Percentiles rank a stretch among this genome's conserved stretches.
Evolutionary conservation across 2,888 invertebrate species (phyloP).

Genomic region (Euzetes globulus): DNA sequence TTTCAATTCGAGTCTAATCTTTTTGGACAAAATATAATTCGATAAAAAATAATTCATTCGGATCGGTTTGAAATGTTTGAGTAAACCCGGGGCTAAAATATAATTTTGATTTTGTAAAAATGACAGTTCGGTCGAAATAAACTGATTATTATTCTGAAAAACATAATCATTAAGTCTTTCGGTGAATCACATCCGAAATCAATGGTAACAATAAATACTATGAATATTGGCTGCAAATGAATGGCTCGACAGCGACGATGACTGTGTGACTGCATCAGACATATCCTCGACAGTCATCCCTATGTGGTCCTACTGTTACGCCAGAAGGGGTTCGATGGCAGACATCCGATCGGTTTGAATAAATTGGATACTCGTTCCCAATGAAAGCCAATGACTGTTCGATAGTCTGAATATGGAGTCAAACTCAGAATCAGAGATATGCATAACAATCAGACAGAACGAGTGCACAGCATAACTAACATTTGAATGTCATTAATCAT

Average conservation of each 20-base stretch:
- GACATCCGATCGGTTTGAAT: conserved; percentile 26
- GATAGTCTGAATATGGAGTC: too few relatives aligned
- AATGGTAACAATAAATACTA: not conserved
- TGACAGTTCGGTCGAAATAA: not conserved
- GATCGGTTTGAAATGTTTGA: too few relatives aligned
- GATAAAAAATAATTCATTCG: not conserved
- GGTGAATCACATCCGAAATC: conserved; percentile 14
- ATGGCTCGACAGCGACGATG: not conserved
- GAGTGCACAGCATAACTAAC: not conserved
- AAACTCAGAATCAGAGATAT: not conserved
- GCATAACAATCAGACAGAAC: not conserved
- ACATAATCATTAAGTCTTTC: not conserved
- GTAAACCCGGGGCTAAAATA: not conserved
- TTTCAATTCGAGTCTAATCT: not conserved
- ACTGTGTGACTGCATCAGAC: not conserved
- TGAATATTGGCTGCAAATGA: not conserved
- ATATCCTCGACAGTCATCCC: conserved; percentile 12
- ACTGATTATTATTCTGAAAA: not conserved
- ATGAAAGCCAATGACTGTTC: not conserved
- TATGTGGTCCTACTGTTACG: conserved; percentile 22
- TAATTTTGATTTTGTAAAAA: not conserved
- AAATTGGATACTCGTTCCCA: conserved; percentile 15
- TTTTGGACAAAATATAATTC: not conserved
- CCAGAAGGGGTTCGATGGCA: conserved; percentile 25
- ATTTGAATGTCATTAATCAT: conserved; percentile 15